Conservation (phyloP, 1,140 invertebrate genomes). For the Brachionus plicatilis region DNA sequence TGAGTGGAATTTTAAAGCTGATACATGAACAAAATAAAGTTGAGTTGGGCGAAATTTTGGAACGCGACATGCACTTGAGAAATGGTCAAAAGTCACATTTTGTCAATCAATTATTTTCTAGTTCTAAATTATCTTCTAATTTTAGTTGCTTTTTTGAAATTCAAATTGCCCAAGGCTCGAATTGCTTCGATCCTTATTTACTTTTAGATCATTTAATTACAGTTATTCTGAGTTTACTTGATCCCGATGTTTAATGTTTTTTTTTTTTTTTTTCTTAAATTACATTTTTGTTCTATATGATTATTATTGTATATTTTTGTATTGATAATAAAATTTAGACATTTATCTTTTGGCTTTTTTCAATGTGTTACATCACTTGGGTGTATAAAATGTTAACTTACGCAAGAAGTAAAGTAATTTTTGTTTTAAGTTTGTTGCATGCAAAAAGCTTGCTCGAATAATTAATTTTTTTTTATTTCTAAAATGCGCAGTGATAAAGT, state of each 20-base stretch:
- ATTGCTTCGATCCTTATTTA: constrained; percentile 15
- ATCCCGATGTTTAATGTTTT: not conserved
- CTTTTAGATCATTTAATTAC: constrained; percentile 10
- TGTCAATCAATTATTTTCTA: not conserved
- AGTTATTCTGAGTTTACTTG: not conserved
- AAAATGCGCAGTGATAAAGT: not conserved
- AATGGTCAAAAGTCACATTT: not conserved
- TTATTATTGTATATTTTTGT: not conserved
- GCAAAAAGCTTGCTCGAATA: not conserved
- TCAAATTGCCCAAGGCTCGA: not conserved
- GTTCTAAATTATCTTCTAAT: not conserved
- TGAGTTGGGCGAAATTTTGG: not conserved
- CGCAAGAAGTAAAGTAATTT: constrained; percentile 1
- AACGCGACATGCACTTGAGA: not conserved
- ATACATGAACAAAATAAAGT: not conserved
- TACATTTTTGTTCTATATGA: not conserved
- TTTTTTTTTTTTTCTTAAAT: not conserved
- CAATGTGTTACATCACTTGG: not conserved
- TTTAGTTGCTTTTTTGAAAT: constrained; percentile 2
- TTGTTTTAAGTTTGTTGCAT: not conserved
- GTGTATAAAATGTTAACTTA: not conserved
- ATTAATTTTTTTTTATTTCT: not conserved
- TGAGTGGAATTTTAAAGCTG: not conserved
- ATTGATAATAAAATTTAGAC: not conserved
- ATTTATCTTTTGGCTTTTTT: not conserved